phyloP scores from a whole-genome alignment of 2,888 invertebrate species.

The Cerceris ruficornis region DNA sequence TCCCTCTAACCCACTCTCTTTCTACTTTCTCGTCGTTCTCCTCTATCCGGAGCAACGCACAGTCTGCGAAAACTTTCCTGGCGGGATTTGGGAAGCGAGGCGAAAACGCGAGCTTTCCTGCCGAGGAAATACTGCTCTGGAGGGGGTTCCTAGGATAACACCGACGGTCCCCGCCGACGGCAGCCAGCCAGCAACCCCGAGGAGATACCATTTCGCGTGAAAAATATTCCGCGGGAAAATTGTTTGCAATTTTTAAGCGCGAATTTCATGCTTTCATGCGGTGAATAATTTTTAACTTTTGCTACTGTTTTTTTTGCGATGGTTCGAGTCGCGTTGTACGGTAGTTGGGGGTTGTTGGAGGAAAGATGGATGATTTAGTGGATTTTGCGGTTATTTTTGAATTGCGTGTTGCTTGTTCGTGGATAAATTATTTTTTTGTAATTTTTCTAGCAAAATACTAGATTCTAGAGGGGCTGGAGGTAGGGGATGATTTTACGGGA shows the following conservation, averaged over 20 bases:
- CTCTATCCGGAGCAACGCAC: constrained; percentile 30
- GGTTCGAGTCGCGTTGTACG: neutral
- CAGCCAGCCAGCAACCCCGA: constrained; percentile 56
- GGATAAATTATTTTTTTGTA: neutral
- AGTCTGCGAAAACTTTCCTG: constrained; percentile 72
- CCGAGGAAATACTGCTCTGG: constrained; percentile 67
- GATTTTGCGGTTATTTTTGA: neutral
- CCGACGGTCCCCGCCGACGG: constrained; percentile 47
- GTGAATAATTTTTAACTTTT: constrained; percentile 6
- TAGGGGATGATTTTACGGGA: constrained; percentile 8
- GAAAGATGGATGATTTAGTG: neutral
- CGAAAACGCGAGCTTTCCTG: constrained; percentile 72
- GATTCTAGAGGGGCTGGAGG: neutral
- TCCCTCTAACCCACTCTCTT: constrained; percentile 1
- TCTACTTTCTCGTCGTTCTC: neutral
- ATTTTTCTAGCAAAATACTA: too few relatives aligned
- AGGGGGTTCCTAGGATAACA: constrained; percentile 60
- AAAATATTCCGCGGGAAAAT: constrained; percentile 43
- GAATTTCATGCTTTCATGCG: constrained; percentile 18
- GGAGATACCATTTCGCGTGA: constrained; percentile 52
- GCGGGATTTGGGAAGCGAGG: constrained; percentile 77
- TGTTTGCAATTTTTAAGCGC: constrained; percentile 46
- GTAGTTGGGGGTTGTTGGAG: too few relatives aligned
- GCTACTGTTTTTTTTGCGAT: neutral
- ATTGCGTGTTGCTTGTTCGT: neutral